phyloP scores from a whole-genome alignment of 2,888 invertebrate species.

The Erebia ligea region DNA sequence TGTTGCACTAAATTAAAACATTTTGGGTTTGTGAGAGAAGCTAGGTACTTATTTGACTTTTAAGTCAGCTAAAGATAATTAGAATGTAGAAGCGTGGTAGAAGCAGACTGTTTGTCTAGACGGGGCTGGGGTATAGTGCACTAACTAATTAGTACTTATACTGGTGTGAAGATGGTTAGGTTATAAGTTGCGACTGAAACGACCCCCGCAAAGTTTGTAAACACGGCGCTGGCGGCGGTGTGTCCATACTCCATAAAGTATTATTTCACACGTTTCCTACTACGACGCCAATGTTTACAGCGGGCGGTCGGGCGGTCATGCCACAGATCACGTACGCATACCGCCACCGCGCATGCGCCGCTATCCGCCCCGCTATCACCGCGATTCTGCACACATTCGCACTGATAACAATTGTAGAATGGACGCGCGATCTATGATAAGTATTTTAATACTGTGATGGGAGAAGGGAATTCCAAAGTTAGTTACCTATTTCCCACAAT shows the following conservation, averaged over 20 bases:
- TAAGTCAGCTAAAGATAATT: too few relatives aligned
- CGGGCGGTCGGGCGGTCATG: slow-evolving; percentile 64
- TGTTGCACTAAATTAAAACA: too few relatives aligned
- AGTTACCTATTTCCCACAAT: not conserved
- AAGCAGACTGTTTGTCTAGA: too few relatives aligned
- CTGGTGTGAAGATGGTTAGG: not conserved
- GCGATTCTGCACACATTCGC: slow-evolving; percentile 51
- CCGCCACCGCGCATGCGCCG: slow-evolving; percentile 66
- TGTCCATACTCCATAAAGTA: slow-evolving; percentile 11
- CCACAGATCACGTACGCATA: slow-evolving; percentile 77
- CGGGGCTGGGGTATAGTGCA: too few relatives aligned
- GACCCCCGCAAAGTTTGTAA: slow-evolving; percentile 21
- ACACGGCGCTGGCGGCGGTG: slow-evolving; percentile 13
- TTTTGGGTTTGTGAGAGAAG: too few relatives aligned
- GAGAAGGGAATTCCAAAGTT: not conserved
- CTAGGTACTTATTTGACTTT: too few relatives aligned
- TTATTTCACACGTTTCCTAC: slow-evolving; percentile 27
- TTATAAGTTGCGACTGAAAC: not conserved
- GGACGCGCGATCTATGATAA: slow-evolving; percentile 27
- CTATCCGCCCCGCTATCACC: slow-evolving; percentile 52
- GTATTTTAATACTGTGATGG: not conserved
- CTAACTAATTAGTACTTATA: too few relatives aligned
- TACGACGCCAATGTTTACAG: slow-evolving; percentile 35
- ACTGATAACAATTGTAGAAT: slow-evolving; percentile 40
- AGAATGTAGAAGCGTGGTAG: too few relatives aligned